Conservation (phyloP, 2,888 invertebrate species). For the Agrilus cyanescens region DNA sequence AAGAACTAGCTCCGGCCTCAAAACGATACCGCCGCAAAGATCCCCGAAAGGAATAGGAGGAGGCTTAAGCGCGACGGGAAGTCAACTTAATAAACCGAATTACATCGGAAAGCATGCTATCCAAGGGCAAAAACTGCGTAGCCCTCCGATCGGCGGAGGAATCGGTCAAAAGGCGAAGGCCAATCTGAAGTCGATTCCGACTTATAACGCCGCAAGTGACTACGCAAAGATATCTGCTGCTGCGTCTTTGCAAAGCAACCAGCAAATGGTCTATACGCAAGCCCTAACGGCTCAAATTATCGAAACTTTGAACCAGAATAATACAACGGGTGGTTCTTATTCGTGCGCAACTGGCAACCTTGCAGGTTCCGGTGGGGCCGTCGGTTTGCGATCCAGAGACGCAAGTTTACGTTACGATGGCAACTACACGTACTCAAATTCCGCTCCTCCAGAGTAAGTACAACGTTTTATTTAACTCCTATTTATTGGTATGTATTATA, state of each 20-base stretch:
- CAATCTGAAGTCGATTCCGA: too few species aligned
- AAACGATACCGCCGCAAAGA: constrained; percentile 33
- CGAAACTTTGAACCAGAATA: constrained; percentile 34
- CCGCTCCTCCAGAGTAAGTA: too few species aligned
- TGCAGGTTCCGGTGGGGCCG: too few species aligned
- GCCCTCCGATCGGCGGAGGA: constrained; percentile 9
- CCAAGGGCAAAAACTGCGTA: constrained; percentile 32
- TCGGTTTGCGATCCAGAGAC: too few species aligned
- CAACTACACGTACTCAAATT: too few species aligned
- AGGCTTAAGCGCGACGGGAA: too few species aligned
- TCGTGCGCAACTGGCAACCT: neutral
- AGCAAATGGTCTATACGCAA: constrained; percentile 43
- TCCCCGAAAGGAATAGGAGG: constrained; percentile 19
- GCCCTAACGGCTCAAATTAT: constrained; percentile 51
- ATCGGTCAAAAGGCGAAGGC: constrained; percentile 9
- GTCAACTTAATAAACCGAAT: constrained; percentile 30
- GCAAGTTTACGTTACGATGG: too few species aligned
- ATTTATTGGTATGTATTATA: too few species aligned
- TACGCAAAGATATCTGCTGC: constrained; percentile 8
- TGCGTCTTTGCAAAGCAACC: constrained; percentile 13
- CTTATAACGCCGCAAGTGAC: neutral
- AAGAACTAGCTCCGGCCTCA: constrained; percentile 28
- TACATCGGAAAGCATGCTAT: constrained; percentile 37
- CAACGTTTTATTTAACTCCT: too few species aligned
- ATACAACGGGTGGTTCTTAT: constrained; percentile 10